phyloP scores from a whole-genome alignment of 2,888 invertebrate species.

The Hyles lineata region DNA sequence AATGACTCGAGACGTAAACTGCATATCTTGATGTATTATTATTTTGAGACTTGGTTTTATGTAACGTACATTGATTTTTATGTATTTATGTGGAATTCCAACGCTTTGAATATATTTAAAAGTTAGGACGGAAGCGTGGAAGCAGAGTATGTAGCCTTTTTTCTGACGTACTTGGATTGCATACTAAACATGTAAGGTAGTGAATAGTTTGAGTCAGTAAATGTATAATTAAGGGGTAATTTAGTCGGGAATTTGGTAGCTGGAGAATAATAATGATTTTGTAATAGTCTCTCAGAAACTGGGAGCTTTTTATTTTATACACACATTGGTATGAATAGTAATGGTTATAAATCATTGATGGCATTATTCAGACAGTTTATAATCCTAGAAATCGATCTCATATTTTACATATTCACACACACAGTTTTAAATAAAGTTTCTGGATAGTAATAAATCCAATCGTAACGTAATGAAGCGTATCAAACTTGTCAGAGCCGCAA shows the following conservation, averaged over 20 bases:
- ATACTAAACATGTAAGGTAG: neutral
- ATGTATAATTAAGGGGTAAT: too few relatives aligned
- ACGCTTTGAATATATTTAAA: constrained; percentile 10
- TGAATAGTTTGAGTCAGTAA: too few relatives aligned
- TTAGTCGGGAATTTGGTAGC: too few relatives aligned
- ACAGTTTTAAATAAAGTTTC: neutral
- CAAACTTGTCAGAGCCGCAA: constrained; percentile 44
- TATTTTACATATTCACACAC: neutral
- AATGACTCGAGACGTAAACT: constrained; percentile 54
- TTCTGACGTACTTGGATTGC: neutral
- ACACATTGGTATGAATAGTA: too few relatives aligned
- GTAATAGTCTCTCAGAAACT: too few relatives aligned
- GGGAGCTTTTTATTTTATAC: too few relatives aligned
- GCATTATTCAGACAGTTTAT: too few relatives aligned
- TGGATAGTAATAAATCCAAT: constrained; percentile 5
- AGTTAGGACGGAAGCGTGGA: constrained; percentile 3
- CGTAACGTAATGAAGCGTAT: constrained; percentile 7
- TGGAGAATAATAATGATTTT: too few relatives aligned
- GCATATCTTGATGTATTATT: constrained; percentile 47
- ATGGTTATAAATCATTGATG: too few relatives aligned
- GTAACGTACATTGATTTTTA: constrained; percentile 33
- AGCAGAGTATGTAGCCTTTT: neutral
- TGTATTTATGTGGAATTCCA: constrained; percentile 25
- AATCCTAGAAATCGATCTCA: too few relatives aligned
- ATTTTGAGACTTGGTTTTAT: constrained; percentile 49